Conservation (phyloP, 2,113 vertebrate genomes). For the Tyrannus savana region DNA sequence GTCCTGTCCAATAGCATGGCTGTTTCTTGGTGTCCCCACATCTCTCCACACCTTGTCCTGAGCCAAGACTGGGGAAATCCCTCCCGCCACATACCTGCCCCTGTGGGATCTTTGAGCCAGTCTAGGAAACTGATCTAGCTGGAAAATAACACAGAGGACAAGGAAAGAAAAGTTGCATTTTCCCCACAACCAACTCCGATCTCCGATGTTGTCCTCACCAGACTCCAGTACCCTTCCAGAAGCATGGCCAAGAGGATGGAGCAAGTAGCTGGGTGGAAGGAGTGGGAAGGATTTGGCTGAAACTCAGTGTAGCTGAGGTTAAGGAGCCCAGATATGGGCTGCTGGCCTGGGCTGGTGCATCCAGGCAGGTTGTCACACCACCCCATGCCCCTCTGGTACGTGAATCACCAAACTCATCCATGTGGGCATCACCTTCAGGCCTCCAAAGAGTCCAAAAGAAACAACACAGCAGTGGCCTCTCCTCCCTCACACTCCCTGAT, state of each 20-base stretch:
- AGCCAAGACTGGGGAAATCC: accelerated
- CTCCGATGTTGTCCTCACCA: background rate
- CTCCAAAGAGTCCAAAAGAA: background rate
- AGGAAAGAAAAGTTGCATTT: background rate
- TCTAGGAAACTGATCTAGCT: background rate
- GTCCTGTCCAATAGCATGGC: background rate
- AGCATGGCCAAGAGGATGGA: background rate
- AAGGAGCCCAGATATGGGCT: background rate
- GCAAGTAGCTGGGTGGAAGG: background rate
- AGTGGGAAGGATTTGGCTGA: background rate
- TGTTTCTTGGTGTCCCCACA: background rate
- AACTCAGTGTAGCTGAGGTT: background rate
- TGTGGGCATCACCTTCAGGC: background rate
- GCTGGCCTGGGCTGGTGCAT: background rate
- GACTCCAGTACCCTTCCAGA: background rate
- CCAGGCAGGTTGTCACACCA: background rate
- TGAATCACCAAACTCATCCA: accelerated
- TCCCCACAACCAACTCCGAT: background rate
- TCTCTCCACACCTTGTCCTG: background rate
- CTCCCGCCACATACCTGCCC: background rate
- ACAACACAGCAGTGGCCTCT: accelerated
- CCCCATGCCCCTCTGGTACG: accelerated
- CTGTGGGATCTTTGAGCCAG: accelerated
- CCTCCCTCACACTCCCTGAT: background rate
- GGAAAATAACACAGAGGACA: background rate